A percentile compares a stretch with the other conserved stretches of the same genome.
phyloP scores from a whole-genome alignment of 1,140 invertebrate species.

The Drosophila pallidifrons region DNA sequence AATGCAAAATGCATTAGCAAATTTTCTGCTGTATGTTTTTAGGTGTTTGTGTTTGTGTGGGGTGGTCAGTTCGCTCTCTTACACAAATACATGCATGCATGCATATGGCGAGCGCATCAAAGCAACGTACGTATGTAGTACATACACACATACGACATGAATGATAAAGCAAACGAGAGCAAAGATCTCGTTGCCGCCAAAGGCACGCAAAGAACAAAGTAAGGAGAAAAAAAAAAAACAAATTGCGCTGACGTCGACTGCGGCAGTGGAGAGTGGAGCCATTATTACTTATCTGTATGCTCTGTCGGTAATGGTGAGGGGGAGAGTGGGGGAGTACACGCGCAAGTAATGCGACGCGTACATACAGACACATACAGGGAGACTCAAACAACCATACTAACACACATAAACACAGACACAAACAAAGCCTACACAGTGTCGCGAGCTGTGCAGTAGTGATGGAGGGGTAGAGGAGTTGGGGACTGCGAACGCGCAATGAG shows the following conservation, averaged over 20 bases:
- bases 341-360: constrained; percentile 65
- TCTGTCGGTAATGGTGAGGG: constrained; percentile 43
- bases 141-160: constrained; percentile 42
- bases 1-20: constrained; percentile 14
- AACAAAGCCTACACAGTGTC: constrained; percentile 30
- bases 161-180: constrained; percentile 78
- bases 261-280: constrained; percentile 66
- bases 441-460: constrained; percentile 12
- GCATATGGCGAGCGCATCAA: constrained; percentile 2
- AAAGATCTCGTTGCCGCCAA: constrained; percentile 59
- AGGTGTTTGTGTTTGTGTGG: constrained; percentile 16
- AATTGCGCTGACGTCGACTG: constrained; percentile 46
- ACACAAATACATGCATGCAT: background rate
- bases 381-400: constrained; percentile 30
- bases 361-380: constrained; percentile 19
- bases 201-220: constrained; percentile 44
- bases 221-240: constrained; percentile 44
- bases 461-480: constrained; percentile 12
- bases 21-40: constrained; percentile 6
- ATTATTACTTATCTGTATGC: constrained; percentile 62
- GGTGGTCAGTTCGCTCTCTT: background rate
- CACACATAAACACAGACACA: constrained; percentile 25
- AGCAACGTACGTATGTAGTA: too few species aligned
- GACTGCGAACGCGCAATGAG: constrained; percentile 71
- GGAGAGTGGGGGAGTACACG: constrained; percentile 47